Evolutionary conservation across 2,888 invertebrate genomes (phyloP), one percentile per base, ranked within the genome.

Genomic region (Pyrocoelia pectoralis): DNA sequence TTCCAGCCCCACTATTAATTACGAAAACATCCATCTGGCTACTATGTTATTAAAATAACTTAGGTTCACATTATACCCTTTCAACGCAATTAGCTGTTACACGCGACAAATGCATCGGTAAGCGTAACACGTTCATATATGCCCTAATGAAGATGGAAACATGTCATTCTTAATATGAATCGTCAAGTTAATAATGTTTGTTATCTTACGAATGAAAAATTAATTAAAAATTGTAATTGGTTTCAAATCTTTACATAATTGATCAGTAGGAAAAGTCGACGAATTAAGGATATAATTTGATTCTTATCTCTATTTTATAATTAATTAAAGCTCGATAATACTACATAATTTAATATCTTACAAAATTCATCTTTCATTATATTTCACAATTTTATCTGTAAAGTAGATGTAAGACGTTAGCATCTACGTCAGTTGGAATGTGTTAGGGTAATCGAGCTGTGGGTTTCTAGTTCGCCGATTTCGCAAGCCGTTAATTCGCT

Each of bases 391-490:
- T 60, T 60, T 54, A 60, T 60, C 60, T 54, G 48, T 28, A 60
- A 24, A 54, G 60, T 54, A 48, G 53, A 60, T 60, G 41, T 54
- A 60, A 33, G 50, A 24, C 59, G 46, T 46, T 59, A 59, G 59
- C 59, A 59, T 52, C 53, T 54, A 60, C 60, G 49, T 60, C 60
- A 54, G 50, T 48, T 40, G 50, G 49, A 60, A 54, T 60, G 62
- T 57, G 57, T 62, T 57, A 57, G 62, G 62, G 56, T 62, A 62
- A 62, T 62, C 58, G 58, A 50, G 63, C 57, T 63, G 51, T 63
- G 40, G 58, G 54, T 56, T 63, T 63, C 58, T 58, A 55, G 49
- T 63, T 43, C 50, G 58, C 24, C 51, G 55, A 54, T 55, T 54
- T 52, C 50, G 49, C 49, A 53, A 61, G 62, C 53, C 57, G 57